These are phyloP conservation scores for Heterotilapia buettikoferi DNA, from an alignment of 2,113 vertebrate species.

Conservation along the genomic window DNA sequence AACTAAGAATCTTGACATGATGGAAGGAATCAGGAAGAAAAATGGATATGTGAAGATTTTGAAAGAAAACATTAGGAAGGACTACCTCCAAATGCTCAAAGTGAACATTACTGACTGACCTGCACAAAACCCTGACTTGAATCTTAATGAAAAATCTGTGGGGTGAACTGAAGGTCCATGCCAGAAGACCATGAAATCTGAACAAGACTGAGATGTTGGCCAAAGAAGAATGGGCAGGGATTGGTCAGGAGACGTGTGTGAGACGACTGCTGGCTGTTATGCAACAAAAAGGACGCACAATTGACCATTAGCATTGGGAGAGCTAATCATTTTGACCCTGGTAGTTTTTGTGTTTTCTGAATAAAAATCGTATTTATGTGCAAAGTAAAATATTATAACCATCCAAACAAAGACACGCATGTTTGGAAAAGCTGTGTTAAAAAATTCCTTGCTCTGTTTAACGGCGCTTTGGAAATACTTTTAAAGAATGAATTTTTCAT, in stretches of 20 bases:
- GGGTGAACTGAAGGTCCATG: not conserved
- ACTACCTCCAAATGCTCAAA: not conserved
- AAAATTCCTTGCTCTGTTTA: not conserved
- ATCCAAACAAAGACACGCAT: not conserved
- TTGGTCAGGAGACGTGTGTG: not conserved
- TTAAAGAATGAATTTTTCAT: not conserved
- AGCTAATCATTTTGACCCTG: not conserved
- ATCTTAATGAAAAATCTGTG: not conserved
- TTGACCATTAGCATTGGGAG: not conserved
- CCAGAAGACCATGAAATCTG: not conserved
- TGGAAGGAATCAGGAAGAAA: not conserved
- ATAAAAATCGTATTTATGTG: rapidly evolving
- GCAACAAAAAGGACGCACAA: not conserved
- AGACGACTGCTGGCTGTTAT: not conserved
- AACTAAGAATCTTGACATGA: not conserved
- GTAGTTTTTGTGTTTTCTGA: not conserved
- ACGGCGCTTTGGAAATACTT: not conserved
- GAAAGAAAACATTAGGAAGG: not conserved
- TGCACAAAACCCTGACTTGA: not conserved
- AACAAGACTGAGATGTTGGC: not conserved
- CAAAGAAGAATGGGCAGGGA: not conserved
- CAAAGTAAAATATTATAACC: not conserved
- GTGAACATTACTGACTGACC: not conserved
- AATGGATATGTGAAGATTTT: not conserved
- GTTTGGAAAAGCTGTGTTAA: not conserved